A percentile compares a stretch with the other conserved stretches of the same genome.
These are phyloP conservation scores for Crambe crambe DNA, from an alignment of 37 sponge, comb jelly and placozoan genomes.

Conservation along the genomic window DNA sequence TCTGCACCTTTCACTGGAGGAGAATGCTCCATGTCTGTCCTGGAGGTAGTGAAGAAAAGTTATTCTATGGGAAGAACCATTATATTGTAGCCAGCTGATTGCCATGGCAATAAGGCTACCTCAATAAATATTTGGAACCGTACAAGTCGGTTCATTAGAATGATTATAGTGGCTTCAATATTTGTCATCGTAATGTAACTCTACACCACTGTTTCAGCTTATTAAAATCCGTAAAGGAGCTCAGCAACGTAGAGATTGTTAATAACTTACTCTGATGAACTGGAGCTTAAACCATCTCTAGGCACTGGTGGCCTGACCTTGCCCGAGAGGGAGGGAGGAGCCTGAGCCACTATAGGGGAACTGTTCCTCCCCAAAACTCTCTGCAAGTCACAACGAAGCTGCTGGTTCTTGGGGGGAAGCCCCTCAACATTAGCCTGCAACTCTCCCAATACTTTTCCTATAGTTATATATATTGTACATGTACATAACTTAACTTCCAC, in stretches of 20 bases:
- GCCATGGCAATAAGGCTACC: too few relatives aligned
- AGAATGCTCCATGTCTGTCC: not conserved
- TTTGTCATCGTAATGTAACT: too few relatives aligned
- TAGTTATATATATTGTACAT: not conserved
- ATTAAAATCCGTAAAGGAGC: too few relatives aligned
- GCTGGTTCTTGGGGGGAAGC: not conserved
- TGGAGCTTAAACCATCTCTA: not conserved
- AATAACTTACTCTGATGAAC: not conserved
- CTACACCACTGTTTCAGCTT: too few relatives aligned
- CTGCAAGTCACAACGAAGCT: conserved; percentile 4
- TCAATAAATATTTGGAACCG: too few relatives aligned
- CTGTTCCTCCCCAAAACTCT: conserved; percentile 3
- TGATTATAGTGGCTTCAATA: too few relatives aligned
- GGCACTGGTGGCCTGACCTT: not conserved
- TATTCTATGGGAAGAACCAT: not conserved
- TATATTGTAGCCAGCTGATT: too few relatives aligned
- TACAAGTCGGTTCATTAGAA: too few relatives aligned
- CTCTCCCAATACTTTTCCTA: not conserved
- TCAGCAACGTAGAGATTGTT: not conserved
- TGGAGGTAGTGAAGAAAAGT: not conserved
- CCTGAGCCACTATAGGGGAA: not conserved
- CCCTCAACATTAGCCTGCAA: not conserved
- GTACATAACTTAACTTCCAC: not conserved
- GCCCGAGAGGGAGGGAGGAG: not conserved
- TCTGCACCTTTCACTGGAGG: not conserved